Evolutionary conservation across 2,113 vertebrate genomes (phyloP).

Genomic region (Callaeas wilsoni): DNA sequence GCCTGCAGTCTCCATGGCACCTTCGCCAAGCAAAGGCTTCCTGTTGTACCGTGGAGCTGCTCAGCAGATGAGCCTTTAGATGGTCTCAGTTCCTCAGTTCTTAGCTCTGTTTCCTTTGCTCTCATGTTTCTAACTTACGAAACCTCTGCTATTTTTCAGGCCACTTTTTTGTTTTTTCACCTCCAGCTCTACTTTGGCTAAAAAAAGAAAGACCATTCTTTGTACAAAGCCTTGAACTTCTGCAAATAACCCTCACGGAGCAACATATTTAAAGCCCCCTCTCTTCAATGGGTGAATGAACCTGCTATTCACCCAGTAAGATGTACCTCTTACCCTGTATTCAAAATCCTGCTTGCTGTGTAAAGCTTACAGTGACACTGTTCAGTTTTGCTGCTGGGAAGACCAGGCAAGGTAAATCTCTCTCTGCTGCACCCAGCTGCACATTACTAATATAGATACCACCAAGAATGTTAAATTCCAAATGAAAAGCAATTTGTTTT

Average conservation of each 20-base stretch:
- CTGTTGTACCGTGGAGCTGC: neutral
- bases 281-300: neutral
- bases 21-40: neutral
- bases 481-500: neutral
- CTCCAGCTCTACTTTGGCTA: neutral
- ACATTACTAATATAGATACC: accelerated
- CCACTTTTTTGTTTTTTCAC: neutral
- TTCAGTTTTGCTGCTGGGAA: neutral
- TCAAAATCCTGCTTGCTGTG: neutral
- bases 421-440: neutral
- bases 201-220: neutral
- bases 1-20: neutral
- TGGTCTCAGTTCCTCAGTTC: neutral
- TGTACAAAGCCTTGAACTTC: neutral
- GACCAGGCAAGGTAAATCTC: neutral
- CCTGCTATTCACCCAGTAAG: neutral
- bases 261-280: neutral
- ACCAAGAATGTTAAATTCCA: neutral
- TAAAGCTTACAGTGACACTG: neutral
- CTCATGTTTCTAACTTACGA: neutral
- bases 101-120: neutral
- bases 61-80: neutral
- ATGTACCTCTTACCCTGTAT: accelerated
- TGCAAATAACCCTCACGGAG: neutral
- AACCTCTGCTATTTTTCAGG: neutral